Conservation (phyloP, 2,113 vertebrate species). For the Bolborhynchus lineola region DNA sequence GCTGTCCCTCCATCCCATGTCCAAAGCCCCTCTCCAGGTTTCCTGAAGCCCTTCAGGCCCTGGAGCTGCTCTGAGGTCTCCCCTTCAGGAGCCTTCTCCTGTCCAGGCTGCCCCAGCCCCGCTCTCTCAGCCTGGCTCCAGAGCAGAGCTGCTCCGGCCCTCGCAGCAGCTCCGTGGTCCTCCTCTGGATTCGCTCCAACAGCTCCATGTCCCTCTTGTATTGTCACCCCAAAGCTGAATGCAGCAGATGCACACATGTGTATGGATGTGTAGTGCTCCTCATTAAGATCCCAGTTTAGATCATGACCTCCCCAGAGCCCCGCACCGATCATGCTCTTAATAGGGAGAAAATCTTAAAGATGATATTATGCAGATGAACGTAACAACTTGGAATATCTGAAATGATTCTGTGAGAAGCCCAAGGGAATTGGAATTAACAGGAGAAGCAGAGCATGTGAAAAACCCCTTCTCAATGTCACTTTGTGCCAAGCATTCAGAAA, state of each 20-base stretch:
- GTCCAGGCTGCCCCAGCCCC: not conserved
- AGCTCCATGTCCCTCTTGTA: not conserved
- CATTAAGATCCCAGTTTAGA: not conserved
- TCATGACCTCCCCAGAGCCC: not conserved
- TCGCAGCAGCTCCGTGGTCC: not conserved
- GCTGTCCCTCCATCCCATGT: not conserved
- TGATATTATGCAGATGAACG: conserved; percentile 22
- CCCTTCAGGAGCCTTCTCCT: too few relatives aligned
- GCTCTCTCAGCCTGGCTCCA: not conserved
- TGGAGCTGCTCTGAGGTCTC: too few relatives aligned
- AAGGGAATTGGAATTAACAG: not conserved
- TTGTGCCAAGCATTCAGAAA: conserved; percentile 23
- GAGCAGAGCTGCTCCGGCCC: not conserved
- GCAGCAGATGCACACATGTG: not conserved
- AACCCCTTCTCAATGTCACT: not conserved
- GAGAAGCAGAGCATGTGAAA: conserved; percentile 16
- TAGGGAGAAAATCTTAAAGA: conserved; percentile 4
- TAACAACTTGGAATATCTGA: conserved; percentile 22
- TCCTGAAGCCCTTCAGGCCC: too few relatives aligned
- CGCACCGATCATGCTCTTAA: not conserved
- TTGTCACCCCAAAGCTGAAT: not conserved
- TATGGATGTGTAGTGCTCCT: not conserved
- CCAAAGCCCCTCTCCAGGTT: not conserved
- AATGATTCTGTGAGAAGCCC: conserved; percentile 7
- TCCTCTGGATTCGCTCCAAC: not conserved